A percentile compares a stretch with the other conserved stretches of the same genome.
Evolutionary conservation across 2,797 vertebrate genomes (phyloP).

Genomic region (Lerista edwardsae): DNA sequence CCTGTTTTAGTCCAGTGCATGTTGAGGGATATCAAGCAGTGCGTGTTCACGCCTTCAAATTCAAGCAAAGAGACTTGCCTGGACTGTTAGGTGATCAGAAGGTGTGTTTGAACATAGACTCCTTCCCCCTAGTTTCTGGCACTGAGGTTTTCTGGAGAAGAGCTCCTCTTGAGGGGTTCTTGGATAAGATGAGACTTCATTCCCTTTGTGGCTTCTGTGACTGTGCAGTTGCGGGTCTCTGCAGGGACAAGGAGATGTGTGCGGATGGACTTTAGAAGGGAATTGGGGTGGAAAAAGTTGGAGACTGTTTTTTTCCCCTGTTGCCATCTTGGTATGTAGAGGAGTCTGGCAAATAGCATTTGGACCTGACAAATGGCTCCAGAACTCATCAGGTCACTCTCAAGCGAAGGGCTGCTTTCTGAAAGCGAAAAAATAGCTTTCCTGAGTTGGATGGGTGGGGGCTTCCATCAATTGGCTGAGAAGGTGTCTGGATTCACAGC

Average conservation of each 20-base stretch:
- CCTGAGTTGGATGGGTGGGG: not conserved
- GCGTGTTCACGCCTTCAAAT: not conserved
- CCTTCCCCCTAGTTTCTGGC: not conserved
- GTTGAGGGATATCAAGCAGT: not conserved
- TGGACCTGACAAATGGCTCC: not conserved
- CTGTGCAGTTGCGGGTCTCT: too few species aligned
- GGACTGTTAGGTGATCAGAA: not conserved
- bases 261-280: not conserved
- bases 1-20: not conserved
- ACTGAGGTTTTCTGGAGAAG: too few species aligned
- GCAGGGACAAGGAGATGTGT: too few species aligned
- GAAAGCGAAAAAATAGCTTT: not conserved
- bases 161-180: not conserved
- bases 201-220: too few species aligned
- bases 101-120: not conserved
- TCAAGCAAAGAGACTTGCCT: slow-evolving; percentile 58
- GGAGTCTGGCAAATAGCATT: not conserved
- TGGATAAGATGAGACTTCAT: too few species aligned
- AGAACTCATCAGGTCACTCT: not conserved
- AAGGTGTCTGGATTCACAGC: slow-evolving; percentile 20
- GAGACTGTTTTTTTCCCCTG: not conserved
- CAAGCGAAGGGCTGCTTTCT: not conserved
- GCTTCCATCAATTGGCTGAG: slow-evolving; percentile 2
- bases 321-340: not conserved
- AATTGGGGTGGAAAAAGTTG: not conserved